Percentiles rank a stretch among this genome's conserved stretches.
Conservation (phyloP, 2,888 invertebrate species). For the Thera britannica region DNA sequence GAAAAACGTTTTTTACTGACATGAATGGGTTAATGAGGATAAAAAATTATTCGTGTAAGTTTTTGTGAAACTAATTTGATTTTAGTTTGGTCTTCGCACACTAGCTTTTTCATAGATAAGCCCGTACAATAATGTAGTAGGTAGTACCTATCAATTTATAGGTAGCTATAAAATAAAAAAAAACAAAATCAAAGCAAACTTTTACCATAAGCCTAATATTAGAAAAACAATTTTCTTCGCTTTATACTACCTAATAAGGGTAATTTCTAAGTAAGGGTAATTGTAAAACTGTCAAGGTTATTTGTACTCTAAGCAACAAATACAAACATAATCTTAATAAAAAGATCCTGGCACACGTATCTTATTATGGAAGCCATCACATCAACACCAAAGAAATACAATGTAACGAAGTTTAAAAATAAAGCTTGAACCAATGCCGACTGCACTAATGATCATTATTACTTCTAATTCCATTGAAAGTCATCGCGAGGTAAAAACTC, state of each 20-base stretch:
- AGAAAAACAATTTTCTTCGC: too few species aligned
- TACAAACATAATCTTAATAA: too few species aligned
- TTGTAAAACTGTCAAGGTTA: too few species aligned
- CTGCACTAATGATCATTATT: constrained; percentile 53
- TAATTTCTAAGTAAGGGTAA: too few species aligned
- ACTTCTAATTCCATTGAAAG: constrained; percentile 55
- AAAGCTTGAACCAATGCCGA: constrained; percentile 30
- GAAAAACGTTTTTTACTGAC: constrained; percentile 13
- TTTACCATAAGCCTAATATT: too few species aligned
- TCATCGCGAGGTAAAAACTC: constrained; percentile 50
- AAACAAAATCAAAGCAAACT: too few species aligned
- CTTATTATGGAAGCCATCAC: constrained; percentile 1
- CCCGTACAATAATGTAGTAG: too few species aligned
- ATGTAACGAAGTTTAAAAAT: constrained; percentile 34
- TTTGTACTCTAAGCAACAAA: too few species aligned
- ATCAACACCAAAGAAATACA: constrained; percentile 22
- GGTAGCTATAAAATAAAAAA: too few species aligned
- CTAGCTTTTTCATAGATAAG: background rate
- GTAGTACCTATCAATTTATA: too few species aligned
- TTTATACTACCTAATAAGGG: too few species aligned
- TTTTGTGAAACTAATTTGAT: background rate
- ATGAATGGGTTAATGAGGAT: background rate
- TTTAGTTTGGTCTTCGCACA: background rate
- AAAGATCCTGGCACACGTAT: background rate
- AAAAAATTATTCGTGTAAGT: background rate